Evolutionary conservation across 2,797 vertebrate species (phyloP).

Genomic region (Telmatherina bonti): DNA sequence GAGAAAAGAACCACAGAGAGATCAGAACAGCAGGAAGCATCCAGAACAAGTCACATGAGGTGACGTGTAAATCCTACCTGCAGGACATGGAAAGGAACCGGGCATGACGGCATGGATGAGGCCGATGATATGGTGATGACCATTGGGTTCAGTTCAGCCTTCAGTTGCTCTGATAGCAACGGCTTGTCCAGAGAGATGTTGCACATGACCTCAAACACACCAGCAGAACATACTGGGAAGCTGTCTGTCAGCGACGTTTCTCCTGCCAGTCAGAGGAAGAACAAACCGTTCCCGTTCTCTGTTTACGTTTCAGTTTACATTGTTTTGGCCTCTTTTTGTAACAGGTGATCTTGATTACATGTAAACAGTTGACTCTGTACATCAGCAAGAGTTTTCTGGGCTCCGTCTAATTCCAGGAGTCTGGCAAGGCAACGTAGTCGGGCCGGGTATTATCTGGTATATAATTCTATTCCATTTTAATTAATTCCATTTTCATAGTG

Average conservation of each 20-base stretch:
- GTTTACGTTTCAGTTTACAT: too few species aligned
- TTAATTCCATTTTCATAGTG: too few species aligned
- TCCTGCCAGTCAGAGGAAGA: slow-evolving; percentile 77
- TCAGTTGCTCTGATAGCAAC: slow-evolving; percentile 85
- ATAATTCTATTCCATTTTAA: too few species aligned
- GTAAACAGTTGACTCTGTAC: too few species aligned
- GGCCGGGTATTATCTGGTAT: too few species aligned
- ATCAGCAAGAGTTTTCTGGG: too few species aligned
- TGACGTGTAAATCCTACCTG: slow-evolving; percentile 74
- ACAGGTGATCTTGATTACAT: too few species aligned
- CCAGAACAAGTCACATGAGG: neutral
- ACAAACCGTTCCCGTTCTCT: too few species aligned
- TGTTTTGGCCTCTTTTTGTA: too few species aligned
- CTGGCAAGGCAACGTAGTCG: too few species aligned
- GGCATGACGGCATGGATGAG: slow-evolving; percentile 80
- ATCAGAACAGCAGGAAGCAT: neutral
- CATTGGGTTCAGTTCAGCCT: slow-evolving; percentile 86
- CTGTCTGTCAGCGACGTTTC: slow-evolving; percentile 69
- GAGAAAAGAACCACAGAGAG: slow-evolving; percentile 16
- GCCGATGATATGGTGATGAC: slow-evolving; percentile 84
- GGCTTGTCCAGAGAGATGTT: slow-evolving; percentile 81
- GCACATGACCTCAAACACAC: slow-evolving; percentile 78
- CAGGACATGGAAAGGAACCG: slow-evolving; percentile 76
- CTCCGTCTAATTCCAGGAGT: too few species aligned
- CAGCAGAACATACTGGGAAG: slow-evolving; percentile 58